Conservation (phyloP, 2,888 invertebrate genomes). For the Emesis furor region DNA sequence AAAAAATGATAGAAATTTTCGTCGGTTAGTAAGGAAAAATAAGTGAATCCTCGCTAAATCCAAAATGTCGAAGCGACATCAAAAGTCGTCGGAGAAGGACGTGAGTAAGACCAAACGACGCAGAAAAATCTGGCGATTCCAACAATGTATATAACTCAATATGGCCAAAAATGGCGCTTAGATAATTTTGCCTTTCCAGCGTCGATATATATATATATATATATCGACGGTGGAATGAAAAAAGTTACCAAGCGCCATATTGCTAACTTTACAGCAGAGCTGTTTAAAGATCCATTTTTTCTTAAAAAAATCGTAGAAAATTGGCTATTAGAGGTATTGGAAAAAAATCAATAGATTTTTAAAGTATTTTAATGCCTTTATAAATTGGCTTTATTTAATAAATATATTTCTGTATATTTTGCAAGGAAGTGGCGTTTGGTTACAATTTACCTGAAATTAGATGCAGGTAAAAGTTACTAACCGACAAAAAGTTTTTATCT, state of each 20-base stretch:
- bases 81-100: background rate
- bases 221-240: constrained; percentile 14
- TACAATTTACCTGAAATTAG: constrained; percentile 7
- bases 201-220: no score
- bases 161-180: background rate
- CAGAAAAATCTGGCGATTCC: background rate
- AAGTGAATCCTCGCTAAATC: background rate
- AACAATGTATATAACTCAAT: background rate
- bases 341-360: background rate
- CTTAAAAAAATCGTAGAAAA: constrained; percentile 10
- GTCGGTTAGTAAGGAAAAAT: constrained; percentile 4
- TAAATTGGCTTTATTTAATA: background rate
- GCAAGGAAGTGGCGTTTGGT: constrained; percentile 9
- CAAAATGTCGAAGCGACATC: constrained; percentile 4
- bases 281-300: background rate
- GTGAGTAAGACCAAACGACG: constrained; percentile 13
- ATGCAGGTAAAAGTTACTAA: constrained; percentile 7
- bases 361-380: constrained; percentile 5
- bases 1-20: background rate
- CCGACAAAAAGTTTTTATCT: background rate
- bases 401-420: constrained; percentile 8
- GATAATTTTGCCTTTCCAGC: background rate
- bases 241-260: constrained; percentile 9
- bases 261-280: constrained; percentile 9
- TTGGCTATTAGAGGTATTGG: background rate